Evolutionary conservation across 2,797 vertebrate species (phyloP), one percentile per base, ranked within the genome.

Genomic region (Sebastes cheni): DNA sequence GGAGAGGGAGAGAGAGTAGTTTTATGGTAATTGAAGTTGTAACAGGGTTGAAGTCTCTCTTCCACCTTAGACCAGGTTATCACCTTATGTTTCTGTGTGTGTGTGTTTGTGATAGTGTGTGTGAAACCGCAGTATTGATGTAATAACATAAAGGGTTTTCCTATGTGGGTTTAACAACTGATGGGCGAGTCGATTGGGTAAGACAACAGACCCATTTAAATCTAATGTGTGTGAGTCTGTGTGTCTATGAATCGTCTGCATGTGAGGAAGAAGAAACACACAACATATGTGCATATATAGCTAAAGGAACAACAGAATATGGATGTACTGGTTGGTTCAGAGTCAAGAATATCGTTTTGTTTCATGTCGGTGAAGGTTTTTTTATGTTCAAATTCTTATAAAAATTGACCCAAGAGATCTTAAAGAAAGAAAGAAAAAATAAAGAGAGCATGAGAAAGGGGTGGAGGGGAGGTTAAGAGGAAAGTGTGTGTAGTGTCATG

Each of bases 171-270:
- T 93, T 90, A 14, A 92, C 95, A 96, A 98, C 94, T 96, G 97
- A 98, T 98, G 96, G 96, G 94, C 92, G 91, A 93, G 91, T 93
- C 94, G 95, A 98, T 96, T 96, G 93, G 93, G 95, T 96, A 95
- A 96, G 96, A 97, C 97, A 97, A 97, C 96, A 95, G 91, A 94
- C 91, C 94, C 94, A 94, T 97, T 97, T 96, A 97, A 97, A 97
- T 83, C 60, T 8, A 77, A 12, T 34, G 39, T 72, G 36, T 75
- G 66, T 55, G 20, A 67, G 27, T 75, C 32, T 39, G 60, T 46
- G 73, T 72, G 39, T 58, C 1, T 46, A 6, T 61, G 20, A 20
- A n/a, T 42, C 16, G 18, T 25, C 58, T 58, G 46, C 69, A 46
- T 71, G 50, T 14, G 55, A 73, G 3, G 64, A 68, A 66, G 64